Percentiles rank a stretch among this genome's conserved stretches.
Conservation (phyloP, 2,888 invertebrate species). For the Meta bourneti region DNA sequence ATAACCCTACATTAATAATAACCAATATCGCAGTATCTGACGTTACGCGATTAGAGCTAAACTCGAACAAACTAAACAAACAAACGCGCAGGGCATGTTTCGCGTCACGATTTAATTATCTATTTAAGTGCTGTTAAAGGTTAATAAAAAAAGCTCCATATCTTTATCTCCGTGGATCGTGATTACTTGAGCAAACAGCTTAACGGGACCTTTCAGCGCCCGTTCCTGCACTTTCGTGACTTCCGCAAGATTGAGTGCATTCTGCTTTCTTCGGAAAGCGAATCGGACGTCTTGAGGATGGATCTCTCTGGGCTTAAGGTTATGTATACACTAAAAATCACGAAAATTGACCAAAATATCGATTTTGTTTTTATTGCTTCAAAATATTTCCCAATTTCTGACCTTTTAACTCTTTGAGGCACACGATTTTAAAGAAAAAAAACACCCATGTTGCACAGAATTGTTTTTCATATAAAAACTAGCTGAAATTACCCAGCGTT, state of each 20-base stretch:
- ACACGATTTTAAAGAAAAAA: no score
- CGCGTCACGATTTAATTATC: constrained; percentile 72
- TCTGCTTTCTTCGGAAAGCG: background rate
- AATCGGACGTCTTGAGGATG: background rate
- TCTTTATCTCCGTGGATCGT: constrained; percentile 58
- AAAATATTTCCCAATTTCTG: no score
- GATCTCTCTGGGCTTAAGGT: no score
- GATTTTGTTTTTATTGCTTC: no score
- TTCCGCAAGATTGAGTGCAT: constrained; percentile 46
- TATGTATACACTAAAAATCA: no score
- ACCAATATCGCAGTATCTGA: constrained; percentile 31
- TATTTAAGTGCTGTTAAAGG: constrained; percentile 71
- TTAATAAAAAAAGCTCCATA: constrained; percentile 51
- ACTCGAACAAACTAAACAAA: constrained; percentile 28
- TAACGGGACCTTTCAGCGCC: constrained; percentile 55
- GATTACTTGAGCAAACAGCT: constrained; percentile 52
- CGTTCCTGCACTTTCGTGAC: constrained; percentile 44
- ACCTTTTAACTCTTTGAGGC: no score
- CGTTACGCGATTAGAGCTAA: constrained; percentile 32
- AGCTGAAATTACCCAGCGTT: no score
- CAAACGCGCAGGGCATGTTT: constrained; percentile 47
- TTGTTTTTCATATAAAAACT: no score
- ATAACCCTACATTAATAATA: constrained; percentile 21
- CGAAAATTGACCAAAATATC: no score
- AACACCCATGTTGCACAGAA: no score